These are phyloP conservation scores for Poeciliopsis paucimaculata DNA, from an alignment of 2,797 vertebrate species.

Conservation along the genomic window DNA sequence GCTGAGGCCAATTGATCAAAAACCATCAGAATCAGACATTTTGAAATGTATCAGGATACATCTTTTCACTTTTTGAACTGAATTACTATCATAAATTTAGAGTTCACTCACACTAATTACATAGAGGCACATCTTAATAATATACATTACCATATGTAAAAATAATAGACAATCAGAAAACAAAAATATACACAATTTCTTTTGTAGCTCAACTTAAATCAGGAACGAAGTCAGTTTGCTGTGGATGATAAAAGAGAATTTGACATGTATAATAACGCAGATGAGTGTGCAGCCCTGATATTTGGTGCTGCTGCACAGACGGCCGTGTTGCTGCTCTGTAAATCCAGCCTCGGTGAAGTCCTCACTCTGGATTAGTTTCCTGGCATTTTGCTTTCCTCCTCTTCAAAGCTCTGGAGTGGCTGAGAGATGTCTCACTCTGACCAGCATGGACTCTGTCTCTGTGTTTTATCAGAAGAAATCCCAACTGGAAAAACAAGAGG, in stretches of 20 bases:
- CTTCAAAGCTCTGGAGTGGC: background rate
- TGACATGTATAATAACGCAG: background rate
- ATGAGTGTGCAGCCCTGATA: background rate
- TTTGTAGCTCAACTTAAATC: background rate
- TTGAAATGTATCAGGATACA: background rate
- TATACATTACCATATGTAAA: background rate
- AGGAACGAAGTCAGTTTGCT: background rate
- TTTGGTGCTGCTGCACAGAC: background rate
- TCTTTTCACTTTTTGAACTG: background rate
- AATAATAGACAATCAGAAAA: background rate
- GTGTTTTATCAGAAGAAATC: background rate
- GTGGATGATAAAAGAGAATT: background rate
- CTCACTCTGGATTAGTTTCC: constrained; percentile 4
- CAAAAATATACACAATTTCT: background rate
- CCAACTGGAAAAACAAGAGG: background rate
- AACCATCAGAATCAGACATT: background rate
- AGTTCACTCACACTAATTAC: background rate
- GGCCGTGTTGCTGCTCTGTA: background rate
- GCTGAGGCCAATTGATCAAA: background rate
- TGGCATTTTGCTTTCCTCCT: background rate
- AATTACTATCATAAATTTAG: background rate
- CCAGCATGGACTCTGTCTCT: background rate
- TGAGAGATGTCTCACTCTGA: background rate
- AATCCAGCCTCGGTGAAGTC: constrained; percentile 1
- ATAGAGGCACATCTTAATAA: background rate